These are phyloP conservation scores for Archaeoteleia sp. DNA, from an alignment of 2,888 invertebrate species.

Conservation along the genomic window DNA sequence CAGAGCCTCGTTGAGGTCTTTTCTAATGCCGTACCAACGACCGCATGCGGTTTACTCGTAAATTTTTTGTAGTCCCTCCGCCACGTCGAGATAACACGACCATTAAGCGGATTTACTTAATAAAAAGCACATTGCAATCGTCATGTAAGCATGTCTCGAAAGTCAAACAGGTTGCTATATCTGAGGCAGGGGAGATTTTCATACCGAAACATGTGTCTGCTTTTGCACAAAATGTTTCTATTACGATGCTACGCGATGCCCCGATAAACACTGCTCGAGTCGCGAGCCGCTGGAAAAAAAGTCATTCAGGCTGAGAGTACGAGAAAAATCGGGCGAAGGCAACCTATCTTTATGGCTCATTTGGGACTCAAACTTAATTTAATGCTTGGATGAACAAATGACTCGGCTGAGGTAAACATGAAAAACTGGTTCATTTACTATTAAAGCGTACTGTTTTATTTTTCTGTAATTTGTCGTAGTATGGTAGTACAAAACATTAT, in stretches of 20 bases:
- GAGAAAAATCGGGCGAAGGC: conserved; percentile 4
- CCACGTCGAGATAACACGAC: conserved; percentile 16
- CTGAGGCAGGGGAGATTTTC: conserved; percentile 12
- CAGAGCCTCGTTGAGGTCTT: conserved; percentile 20
- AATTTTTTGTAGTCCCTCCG: conserved; percentile 20
- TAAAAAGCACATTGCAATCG: conserved; percentile 23
- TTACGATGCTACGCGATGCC: too few species aligned
- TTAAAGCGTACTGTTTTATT: too few species aligned
- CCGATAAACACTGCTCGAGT: neutral
- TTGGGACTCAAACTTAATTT: too few species aligned
- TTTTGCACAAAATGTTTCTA: neutral
- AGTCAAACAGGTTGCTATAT: conserved; percentile 18
- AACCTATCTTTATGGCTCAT: too few species aligned
- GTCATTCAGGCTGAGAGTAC: too few species aligned
- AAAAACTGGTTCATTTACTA: too few species aligned
- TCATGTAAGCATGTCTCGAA: conserved; percentile 5
- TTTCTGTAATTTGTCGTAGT: too few species aligned
- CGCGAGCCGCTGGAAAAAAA: too few species aligned
- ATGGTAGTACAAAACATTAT: too few species aligned
- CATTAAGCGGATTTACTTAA: conserved; percentile 26
- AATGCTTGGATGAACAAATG: too few species aligned
- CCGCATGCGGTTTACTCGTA: conserved; percentile 40
- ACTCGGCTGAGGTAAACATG: too few species aligned
- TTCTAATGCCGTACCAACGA: conserved; percentile 11
- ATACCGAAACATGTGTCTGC: neutral